These are phyloP conservation scores for Epizoanthus stellaris DNA, from an alignment of 92 coral and sea anemone species.

Conservation along the genomic window DNA sequence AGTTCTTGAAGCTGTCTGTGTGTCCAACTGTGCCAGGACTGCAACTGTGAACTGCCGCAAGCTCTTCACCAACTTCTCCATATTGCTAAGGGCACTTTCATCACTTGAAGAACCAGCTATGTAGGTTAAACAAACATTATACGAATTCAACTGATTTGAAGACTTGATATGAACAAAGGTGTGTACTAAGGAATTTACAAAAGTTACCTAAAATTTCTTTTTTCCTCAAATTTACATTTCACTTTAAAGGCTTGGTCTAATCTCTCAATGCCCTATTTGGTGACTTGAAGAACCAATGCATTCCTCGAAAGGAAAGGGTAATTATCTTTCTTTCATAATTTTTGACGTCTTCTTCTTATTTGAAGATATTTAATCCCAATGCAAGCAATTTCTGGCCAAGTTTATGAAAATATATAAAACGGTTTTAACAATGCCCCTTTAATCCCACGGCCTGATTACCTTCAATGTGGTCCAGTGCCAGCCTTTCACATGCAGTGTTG, in stretches of 20 bases:
- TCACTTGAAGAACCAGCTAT: slow-evolving; percentile 74
- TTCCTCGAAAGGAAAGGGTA: not conserved
- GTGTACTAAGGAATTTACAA: too few relatives aligned
- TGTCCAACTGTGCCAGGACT: slow-evolving; percentile 44
- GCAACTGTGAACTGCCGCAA: slow-evolving; percentile 61
- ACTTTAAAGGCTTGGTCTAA: too few relatives aligned
- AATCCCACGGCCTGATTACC: slow-evolving; percentile 11
- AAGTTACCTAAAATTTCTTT: too few relatives aligned
- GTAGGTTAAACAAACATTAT: not conserved
- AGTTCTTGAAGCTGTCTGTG: not conserved
- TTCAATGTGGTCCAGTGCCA: slow-evolving; percentile 70
- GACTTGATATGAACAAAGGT: too few relatives aligned
- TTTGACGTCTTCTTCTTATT: not conserved
- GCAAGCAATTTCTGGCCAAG: too few relatives aligned
- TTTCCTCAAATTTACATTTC: too few relatives aligned
- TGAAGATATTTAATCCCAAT: too few relatives aligned
- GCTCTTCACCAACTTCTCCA: slow-evolving; percentile 72
- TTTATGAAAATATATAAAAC: not conserved
- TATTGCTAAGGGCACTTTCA: slow-evolving; percentile 64
- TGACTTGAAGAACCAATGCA: too few relatives aligned
- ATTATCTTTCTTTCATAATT: not conserved
- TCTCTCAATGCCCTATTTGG: too few relatives aligned
- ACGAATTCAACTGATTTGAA: not conserved
- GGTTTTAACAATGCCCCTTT: not conserved
- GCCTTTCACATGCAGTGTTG: slow-evolving; percentile 76